Evolutionary conservation across 2,113 vertebrate genomes (phyloP), one percentile per base, ranked within the genome.

Genomic region (Oryzias melastigma): DNA sequence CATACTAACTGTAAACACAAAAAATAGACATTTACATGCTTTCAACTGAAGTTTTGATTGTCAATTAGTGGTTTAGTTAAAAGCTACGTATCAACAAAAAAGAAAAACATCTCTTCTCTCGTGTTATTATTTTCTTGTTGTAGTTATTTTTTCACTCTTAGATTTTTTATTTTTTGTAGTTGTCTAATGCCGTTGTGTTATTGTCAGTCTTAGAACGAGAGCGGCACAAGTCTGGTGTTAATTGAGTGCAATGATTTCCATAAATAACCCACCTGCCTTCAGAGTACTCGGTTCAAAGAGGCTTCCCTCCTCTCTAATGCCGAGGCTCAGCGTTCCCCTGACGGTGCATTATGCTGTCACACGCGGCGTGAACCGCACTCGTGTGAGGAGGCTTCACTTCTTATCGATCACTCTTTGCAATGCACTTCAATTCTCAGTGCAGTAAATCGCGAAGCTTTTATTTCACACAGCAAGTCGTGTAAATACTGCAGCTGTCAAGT

Each of bases 261-360:
- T 81, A 80, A 86, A 86, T 81, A 80, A 67, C 44, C 51, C 59
- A 75, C 58, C 77, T 85, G 71, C 67, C 86, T 63, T 59, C 58
- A 49, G n/a, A 59, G 35, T 18, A 46, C 49, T 62, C 45, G 53
- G 27, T 57, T 73, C 68, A 78, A 69, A 80, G 65, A 70, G 70
- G 62, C 75, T 58, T 78, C 67, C 61, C 20, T 70, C 41, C 70
- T 60, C 66, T 78, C 55, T 64, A 46, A 50, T 20, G 47, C 46
- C 76, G 65, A 73, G 71, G 73, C 75, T 78, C 60, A 68, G 49
- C 53, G 20, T 71, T 74, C 64, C 46, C 35, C 57, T 56, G 77
- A 72, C 44, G 15, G 22, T 29, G 14, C 6, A 8, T 18, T 2
- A 43, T 48, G 43, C 24, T 56, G 55, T 50, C 24, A 53, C 47